These are phyloP conservation scores for Sylvilagus bachmani DNA, from an alignment of 2,113 vertebrate species.

Conservation along the genomic window DNA sequence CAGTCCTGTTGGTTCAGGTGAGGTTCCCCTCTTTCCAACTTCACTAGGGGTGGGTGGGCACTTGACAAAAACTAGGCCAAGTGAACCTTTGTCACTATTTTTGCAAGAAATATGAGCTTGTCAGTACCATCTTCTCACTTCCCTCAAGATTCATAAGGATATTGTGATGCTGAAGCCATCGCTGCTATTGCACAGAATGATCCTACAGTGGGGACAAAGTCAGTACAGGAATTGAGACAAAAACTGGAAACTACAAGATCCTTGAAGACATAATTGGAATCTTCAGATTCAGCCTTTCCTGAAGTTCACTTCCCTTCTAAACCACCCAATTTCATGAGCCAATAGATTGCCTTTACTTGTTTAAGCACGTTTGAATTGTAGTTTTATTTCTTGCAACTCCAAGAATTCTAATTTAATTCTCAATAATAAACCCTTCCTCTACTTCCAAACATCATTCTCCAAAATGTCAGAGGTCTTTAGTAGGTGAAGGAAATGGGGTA, in stretches of 20 bases:
- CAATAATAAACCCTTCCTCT: background rate
- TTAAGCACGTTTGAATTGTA: constrained; percentile 7
- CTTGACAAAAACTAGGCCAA: background rate
- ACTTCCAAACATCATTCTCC: background rate
- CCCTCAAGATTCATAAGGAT: background rate
- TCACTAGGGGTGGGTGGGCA: too few species aligned
- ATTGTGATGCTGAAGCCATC: background rate
- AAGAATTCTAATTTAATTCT: background rate
- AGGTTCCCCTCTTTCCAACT: background rate
- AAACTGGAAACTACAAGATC: background rate
- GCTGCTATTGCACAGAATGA: background rate
- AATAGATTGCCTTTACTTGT: background rate
- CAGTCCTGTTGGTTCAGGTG: background rate
- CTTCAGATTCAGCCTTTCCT: background rate
- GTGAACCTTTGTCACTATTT: background rate
- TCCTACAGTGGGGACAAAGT: background rate
- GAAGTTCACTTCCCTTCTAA: background rate
- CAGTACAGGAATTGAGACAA: background rate
- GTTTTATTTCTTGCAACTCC: background rate
- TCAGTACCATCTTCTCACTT: background rate
- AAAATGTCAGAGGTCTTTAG: background rate
- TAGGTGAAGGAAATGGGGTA: background rate
- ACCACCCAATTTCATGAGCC: background rate
- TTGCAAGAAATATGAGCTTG: background rate
- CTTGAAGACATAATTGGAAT: background rate